A percentile compares a stretch with the other conserved stretches of the same genome.
Evolutionary conservation across 2,797 vertebrate species (phyloP).

Genomic region (Enteromius unitaeniatus): DNA sequence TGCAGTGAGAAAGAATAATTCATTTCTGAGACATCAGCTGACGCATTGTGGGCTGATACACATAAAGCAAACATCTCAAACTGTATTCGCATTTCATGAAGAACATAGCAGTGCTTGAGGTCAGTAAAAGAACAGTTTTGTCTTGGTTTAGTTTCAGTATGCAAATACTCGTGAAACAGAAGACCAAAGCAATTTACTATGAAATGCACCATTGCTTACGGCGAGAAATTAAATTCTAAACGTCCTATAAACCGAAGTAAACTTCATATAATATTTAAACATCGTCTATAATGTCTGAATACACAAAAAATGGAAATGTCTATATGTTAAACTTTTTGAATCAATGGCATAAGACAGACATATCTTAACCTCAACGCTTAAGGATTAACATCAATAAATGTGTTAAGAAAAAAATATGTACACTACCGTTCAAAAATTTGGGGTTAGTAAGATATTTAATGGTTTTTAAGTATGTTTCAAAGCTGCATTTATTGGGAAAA

Average conservation of each 20-base stretch:
- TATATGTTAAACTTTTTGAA: not conserved
- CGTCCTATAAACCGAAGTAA: not conserved
- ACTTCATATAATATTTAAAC: not conserved
- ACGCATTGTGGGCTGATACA: not conserved
- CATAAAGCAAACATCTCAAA: not conserved
- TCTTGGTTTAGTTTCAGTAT: not conserved
- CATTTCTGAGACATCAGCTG: slow-evolving; percentile 21
- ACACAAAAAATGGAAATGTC: too few species aligned
- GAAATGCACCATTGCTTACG: not conserved
- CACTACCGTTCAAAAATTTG: too few species aligned
- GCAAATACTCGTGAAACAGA: not conserved
- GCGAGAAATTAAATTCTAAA: not conserved
- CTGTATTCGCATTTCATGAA: not conserved
- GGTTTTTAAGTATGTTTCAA: too few species aligned
- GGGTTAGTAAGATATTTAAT: too few species aligned
- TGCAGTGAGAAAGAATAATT: slow-evolving; percentile 43
- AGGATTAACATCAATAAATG: not conserved
- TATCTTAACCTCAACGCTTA: not conserved
- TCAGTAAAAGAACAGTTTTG: not conserved
- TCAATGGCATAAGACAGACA: not conserved
- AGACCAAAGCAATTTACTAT: not conserved
- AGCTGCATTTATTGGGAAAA: too few species aligned
- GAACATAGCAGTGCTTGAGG: not conserved
- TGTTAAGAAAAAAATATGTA: too few species aligned
- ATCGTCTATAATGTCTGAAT: too few species aligned